Base-by-base conservation (phyloP, 1,140 invertebrate species). In the Neotoxoptera formosana region DNA sequence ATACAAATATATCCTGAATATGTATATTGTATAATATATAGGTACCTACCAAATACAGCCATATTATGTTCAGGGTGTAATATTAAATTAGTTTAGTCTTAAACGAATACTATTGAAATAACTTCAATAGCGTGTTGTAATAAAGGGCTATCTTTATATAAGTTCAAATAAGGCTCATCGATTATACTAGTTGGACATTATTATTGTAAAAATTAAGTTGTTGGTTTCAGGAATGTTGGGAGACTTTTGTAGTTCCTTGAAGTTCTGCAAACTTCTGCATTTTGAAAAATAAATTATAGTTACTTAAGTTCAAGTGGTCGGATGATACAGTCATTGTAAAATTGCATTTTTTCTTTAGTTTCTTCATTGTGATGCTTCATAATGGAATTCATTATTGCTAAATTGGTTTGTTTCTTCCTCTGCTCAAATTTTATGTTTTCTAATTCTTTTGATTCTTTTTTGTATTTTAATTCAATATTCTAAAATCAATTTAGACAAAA, bases 301-400 rank as follows among this genome's bases (percentile, higher is more conserved):
- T 67, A 30, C 89, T 90, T 90, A 0, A 45, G 56, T 67, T 90
- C 89, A 45, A 90, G 89, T 45, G 89, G 89, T 67, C 17, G 23
- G 7, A 90, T 67, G 6, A 90, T 45, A 21, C 45, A 45, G 6
- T 60, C 17, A 45, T 45, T 41, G 25, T 90, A 90, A 60, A 67
- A 90, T 67, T 90, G 14, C n/a, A 90, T 45, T 90, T 90, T 90
- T 90, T 90, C 56, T 45, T 60, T 30, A 17, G 25, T 90, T 67
- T 90, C 89, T 45, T 45, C 20, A 21, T 90, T 30, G 7, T 67
- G 25, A 41, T 90, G 30, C 30, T 67, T 56, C 36, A n/a, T 67
- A 67, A 90, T 90, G 2, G 23, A 41, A n/a, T 67, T 41, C 89
- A 90, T 90, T 45, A 90, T 67, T 67, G 67, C 14, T 20, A 67